These are phyloP conservation scores for Hypena proboscidalis DNA, from an alignment of 2,888 invertebrate species.

Conservation along the genomic window DNA sequence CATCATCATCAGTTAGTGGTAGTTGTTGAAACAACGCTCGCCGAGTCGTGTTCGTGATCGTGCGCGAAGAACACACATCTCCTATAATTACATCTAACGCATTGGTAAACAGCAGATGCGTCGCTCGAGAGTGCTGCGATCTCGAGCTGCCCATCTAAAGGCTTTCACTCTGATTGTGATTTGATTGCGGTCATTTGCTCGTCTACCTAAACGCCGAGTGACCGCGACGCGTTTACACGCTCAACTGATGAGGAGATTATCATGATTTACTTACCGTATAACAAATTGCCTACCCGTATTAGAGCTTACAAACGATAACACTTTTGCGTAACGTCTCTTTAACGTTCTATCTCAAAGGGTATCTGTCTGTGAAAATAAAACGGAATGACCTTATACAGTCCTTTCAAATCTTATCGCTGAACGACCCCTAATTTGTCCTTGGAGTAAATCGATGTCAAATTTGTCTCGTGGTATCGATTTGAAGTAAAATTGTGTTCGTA, in stretches of 20 bases:
- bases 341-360: slow-evolving; percentile 25
- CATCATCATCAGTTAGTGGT: slow-evolving; percentile 20
- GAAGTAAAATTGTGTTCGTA: slow-evolving; percentile 33
- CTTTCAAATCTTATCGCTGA: slow-evolving; percentile 31
- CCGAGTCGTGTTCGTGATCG: slow-evolving; percentile 60
- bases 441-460: slow-evolving; percentile 35
- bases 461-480: slow-evolving; percentile 38
- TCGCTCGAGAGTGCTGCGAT: slow-evolving; percentile 50
- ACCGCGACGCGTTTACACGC: slow-evolving; percentile 61
- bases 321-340: slow-evolving; percentile 20
- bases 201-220: slow-evolving; percentile 64
- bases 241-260: slow-evolving; percentile 58
- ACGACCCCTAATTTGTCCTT: slow-evolving; percentile 36
- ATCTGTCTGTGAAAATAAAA: slow-evolving; percentile 29
- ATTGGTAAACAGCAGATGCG: slow-evolving; percentile 69
- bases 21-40: slow-evolving; percentile 46
- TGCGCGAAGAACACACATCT: slow-evolving; percentile 62
- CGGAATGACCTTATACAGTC: slow-evolving; percentile 18
- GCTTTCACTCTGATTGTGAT: slow-evolving; percentile 79
- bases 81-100: slow-evolving; percentile 74
- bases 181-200: slow-evolving; percentile 78
- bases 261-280: slow-evolving; percentile 59
- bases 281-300: slow-evolving; percentile 57
- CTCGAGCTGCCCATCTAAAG: slow-evolving; percentile 58
- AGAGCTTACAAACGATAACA: slow-evolving; percentile 32